Evolutionary conservation across 1,140 invertebrate genomes (phyloP), one percentile per base, ranked within the genome.

Genomic region (Grapholita molesta): DNA sequence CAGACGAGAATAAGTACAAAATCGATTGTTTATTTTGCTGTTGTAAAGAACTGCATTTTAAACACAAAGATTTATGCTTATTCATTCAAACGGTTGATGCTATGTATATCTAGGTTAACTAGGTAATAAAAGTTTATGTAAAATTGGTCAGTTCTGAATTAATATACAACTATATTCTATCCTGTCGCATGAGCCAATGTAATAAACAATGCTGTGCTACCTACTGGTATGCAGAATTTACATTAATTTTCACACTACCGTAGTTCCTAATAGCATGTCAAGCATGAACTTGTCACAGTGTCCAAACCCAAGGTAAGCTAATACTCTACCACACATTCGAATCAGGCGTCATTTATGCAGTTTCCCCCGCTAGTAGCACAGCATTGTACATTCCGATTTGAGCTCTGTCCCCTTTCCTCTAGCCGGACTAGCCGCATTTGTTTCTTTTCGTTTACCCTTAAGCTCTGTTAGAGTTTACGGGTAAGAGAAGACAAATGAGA

Each of bases 311-410:
- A 61, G 55, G 55, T 61, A 61, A 61, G 55, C 25, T 66, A 35
- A 38, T 33, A 38, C 15, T 32, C 11, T 48, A 48, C 18, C n/a
- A 25, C 53, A 57, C 23, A 11, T 6, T 28, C n/a, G 28, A 61
- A 12, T 65, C 70, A 68, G 70, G 72, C 75, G 71, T 70, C 84
- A 84, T 83, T 83, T 84, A 86, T 86, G 84, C 83, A 84, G 84
- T 85, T 82, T 82, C 80, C 77, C 73, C 28, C 28, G 32, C 18
- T 64, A 76, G 78, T 85, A 85, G 88, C 88, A 88, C 84, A 87
- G 84, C 88, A 90, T 86, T 90, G 88, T 90, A 83, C 86, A 90
- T 90, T 90, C 86, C 88, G 88, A 90, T 90, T 87, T 81, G 79
- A 74, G 75, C 71, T 71, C 38, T n/a, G 24, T 61, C 55, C 55